Base-by-base conservation (phyloP, 2,797 vertebrate genomes). In the Sebastes trivittatus region DNA sequence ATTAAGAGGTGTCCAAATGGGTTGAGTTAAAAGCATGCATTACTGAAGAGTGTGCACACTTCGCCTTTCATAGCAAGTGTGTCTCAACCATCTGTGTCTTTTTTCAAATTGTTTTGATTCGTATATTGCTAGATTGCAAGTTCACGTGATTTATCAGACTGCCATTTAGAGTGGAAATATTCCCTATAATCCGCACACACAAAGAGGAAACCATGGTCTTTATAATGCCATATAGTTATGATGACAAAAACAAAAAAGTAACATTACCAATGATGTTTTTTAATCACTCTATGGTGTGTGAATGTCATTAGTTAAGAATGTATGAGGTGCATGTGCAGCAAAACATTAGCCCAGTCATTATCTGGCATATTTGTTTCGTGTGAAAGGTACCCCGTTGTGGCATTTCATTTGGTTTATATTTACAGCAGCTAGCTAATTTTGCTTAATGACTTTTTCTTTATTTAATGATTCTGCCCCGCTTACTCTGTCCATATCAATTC, bases 361-460 rank as follows among this genome's bases (percentile, higher is more conserved):
- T 82, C 25, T 60, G 11, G 5, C 25, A 16, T 78, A 77, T 84
- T 64, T 58, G 34, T 82, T 81, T 82, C 46, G 54, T 70, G 64
- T 82, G 72, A 66, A 71, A 77, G 67, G 55, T 42, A 61, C 38
- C 66, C 58, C 32, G 46, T 67, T 81, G 69, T 90, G 85, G 49
- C 81, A 87, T 86, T 90, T 86, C 32, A 90, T 84, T 81, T 72
- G 56, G 49, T n/a, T 54, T 81, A 86, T 90, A 93, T 93, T 90
- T 91, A 88, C 81, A 87, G 72, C 85, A 81, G 81, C 82, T 22
- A 76, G 80, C 85, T 87, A 88, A 91, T 90, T 92, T 88, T 75
- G 68, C 75, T 65, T 88, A 90, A 91, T 89, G 77, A 86, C 80
- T 85, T 90, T 92, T 88, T 88, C 80, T 77, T 90, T 85, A 77